Evolutionary conservation across 2,888 invertebrate species (phyloP), one percentile per base, ranked within the genome.

Genomic region (Netelia melanura): DNA sequence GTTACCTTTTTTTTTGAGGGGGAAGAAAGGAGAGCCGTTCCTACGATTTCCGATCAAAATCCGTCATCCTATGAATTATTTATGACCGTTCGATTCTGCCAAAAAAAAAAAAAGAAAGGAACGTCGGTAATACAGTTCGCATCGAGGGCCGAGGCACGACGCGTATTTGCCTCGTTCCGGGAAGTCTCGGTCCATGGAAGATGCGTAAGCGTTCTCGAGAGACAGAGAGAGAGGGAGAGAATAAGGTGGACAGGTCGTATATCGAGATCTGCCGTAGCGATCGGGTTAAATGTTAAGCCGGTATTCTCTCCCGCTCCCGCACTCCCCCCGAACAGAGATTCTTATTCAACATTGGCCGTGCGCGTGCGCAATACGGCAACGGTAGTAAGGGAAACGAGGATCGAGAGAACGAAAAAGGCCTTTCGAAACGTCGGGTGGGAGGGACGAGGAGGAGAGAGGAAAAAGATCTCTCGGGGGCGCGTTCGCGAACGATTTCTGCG

Each of bases 201-300:
- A 81, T 64, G 81, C 67, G 81, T 84, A 54, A 11, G 48, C 71
- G 64, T 72, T 80, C 71, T 52, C 17, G 65, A 67, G 80, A 44
- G 64, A 44, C 61, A 65, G 11, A 30, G 64, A 21, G 2, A 48
- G 48, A 11, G 14, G 14, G 38, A 38, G 38, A 38, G 38, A 38
- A 38, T 38, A 38, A 17, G 56, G 52, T 67, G 70, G 78, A 85
- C 75, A 76, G 79, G 70, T 81, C 79, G 81, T 86, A 81, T 80
- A 86, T 86, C 84, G 83, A 80, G 81, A 87, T 79, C 75, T 62
- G 61, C 65, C 56, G 52, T 68, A 70, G 54, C 78, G 83, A 86
- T 83, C 86, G 80, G 85, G 78, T 85, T 85, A 86, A 86, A 87
- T 79, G 75, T 82, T 79, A 72, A 83, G 83, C 76, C 83, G 75